These are phyloP conservation scores for Neodontobutis hainanensis DNA, from an alignment of 2,113 vertebrate species.

Conservation along the genomic window DNA sequence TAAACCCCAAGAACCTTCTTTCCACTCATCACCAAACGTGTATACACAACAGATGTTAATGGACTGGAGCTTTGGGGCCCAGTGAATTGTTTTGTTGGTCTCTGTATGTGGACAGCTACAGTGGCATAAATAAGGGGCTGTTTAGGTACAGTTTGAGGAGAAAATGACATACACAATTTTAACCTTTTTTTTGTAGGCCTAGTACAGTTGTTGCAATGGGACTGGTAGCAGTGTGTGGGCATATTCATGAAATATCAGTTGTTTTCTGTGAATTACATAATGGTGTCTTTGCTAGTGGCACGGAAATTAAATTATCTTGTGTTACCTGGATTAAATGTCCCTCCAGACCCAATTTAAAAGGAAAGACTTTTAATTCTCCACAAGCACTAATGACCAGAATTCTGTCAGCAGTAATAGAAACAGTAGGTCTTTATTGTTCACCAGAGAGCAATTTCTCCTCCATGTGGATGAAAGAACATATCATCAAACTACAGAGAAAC, in stretches of 20 bases:
- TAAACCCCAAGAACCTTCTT: neutral
- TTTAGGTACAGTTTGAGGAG: neutral
- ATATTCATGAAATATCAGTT: neutral
- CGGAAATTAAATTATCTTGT: neutral
- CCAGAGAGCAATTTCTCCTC: no score
- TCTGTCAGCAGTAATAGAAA: no score
- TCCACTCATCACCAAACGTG: slow-evolving; percentile 25
- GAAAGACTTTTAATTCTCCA: no score
- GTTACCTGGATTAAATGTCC: no score
- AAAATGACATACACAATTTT: slow-evolving; percentile 7
- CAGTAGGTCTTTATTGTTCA: no score
- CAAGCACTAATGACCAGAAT: no score
- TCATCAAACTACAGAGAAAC: no score
- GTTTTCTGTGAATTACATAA: neutral
- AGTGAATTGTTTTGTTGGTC: neutral
- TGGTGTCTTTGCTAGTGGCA: no score
- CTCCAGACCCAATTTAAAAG: no score
- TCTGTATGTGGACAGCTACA: slow-evolving; percentile 28
- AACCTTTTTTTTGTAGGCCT: neutral
- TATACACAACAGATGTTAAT: slow-evolving; percentile 52
- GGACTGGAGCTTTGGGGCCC: slow-evolving; percentile 12
- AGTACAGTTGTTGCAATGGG: slow-evolving; percentile 2
- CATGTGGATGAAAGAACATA: no score
- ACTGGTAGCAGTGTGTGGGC: no score
- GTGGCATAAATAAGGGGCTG: slow-evolving; percentile 52